Percentiles rank a stretch among this genome's conserved stretches.
Conservation (phyloP, 35 echinoderm and acorn worm genomes). For the Diadema setosum region DNA sequence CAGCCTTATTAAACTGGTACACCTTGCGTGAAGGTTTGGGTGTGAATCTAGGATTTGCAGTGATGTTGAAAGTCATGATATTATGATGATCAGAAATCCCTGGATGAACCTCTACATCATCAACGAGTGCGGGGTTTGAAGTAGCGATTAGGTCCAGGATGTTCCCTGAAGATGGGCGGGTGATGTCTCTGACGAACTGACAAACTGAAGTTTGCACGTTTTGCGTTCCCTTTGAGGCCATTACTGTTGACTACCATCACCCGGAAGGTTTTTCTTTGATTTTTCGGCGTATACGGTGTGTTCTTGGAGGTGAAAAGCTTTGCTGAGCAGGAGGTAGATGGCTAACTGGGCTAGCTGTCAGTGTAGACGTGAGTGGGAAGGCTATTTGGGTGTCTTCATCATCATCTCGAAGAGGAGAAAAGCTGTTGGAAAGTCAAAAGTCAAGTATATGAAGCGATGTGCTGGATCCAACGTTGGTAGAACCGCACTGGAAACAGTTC, state of each 20-base stretch:
- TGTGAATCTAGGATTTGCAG: too few relatives aligned
- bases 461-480: not conserved
- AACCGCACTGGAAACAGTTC: not conserved
- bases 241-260: not conserved
- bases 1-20: slow-evolving; percentile 20
- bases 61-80: too few relatives aligned
- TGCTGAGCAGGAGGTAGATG: not conserved
- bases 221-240: not conserved
- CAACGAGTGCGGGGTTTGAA: not conserved
- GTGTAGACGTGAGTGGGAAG: not conserved
- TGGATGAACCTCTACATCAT: not conserved
- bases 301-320: too few relatives aligned
- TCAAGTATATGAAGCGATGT: not conserved
- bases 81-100: too few relatives aligned
- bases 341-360: not conserved
- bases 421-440: not conserved
- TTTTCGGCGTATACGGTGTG: not conserved
- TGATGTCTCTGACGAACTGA: not conserved
- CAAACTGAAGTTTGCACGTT: not conserved
- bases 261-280: not conserved
- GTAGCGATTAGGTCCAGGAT: slow-evolving; percentile 26
- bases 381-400: not conserved
- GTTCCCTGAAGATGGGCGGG: not conserved
- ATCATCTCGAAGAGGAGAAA: not conserved
- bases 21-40: not conserved